These are phyloP conservation scores for Raja brachyura DNA, from an alignment of 2,113 vertebrate genomes.

Conservation along the genomic window DNA sequence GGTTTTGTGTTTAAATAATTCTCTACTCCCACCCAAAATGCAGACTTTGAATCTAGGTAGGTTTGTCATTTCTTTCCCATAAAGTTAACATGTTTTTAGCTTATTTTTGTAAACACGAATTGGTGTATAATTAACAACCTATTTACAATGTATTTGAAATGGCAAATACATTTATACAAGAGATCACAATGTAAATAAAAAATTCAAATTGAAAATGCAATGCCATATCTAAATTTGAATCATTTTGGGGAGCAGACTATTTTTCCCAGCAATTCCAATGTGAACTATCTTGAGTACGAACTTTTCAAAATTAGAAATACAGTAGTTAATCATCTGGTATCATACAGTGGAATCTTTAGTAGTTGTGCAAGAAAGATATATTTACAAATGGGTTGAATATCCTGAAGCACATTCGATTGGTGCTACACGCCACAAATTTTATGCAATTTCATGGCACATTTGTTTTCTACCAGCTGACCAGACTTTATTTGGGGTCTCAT, in stretches of 20 bases:
- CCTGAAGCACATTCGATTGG: background rate
- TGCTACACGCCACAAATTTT: slow-evolving; percentile 18
- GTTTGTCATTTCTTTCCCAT: background rate
- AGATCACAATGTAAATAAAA: background rate
- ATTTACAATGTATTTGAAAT: background rate
- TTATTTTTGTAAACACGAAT: background rate
- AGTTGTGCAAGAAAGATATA: background rate
- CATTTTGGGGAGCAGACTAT: background rate
- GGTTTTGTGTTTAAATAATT: background rate
- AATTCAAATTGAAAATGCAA: background rate
- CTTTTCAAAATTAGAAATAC: background rate
- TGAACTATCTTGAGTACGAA: background rate
- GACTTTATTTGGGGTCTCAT: background rate
- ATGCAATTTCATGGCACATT: slow-evolving; percentile 29
- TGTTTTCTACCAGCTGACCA: background rate
- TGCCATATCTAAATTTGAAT: background rate
- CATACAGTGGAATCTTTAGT: background rate
- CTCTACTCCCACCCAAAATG: background rate
- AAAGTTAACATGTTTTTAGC: slow-evolving; percentile 2
- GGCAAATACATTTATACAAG: background rate
- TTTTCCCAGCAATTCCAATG: background rate
- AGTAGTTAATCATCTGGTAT: background rate
- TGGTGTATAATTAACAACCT: background rate
- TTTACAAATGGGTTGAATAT: slow-evolving; percentile 29
- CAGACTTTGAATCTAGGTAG: slow-evolving; percentile 4